Evolutionary conservation across 2,888 invertebrate species (phyloP).

Genomic region (Epiblema foenella): DNA sequence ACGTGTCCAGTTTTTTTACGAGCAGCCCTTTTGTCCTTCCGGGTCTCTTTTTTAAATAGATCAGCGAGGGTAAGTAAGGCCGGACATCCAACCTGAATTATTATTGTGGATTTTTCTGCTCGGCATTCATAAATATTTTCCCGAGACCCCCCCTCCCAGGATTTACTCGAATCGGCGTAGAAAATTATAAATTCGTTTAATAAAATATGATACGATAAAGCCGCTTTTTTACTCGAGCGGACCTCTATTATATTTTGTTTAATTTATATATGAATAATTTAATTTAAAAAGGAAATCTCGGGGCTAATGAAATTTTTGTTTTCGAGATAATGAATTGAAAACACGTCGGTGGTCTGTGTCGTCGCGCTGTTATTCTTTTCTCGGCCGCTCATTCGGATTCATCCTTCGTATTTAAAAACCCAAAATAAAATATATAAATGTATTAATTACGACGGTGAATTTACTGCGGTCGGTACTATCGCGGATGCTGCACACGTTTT

Average conservation of each 20-base stretch:
- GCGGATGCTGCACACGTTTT: conserved; percentile 57
- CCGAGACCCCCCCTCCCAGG: conserved; percentile 61
- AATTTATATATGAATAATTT: conserved; percentile 85
- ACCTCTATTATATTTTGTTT: conserved; percentile 85
- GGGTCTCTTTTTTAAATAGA: conserved; percentile 84
- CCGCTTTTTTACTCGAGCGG: conserved; percentile 74
- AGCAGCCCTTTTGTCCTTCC: conserved; percentile 83
- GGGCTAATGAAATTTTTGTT: conserved; percentile 84
- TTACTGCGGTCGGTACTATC: conserved; percentile 66
- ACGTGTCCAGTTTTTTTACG: conserved; percentile 83
- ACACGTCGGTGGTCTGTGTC: conserved; percentile 75
- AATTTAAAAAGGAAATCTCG: conserved; percentile 83
- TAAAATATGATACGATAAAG: conserved; percentile 85
- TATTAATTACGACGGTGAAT: conserved; percentile 78
- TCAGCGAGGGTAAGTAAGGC: conserved; percentile 82
- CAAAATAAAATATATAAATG: conserved; percentile 69
- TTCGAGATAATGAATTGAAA: conserved; percentile 85
- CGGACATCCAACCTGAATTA: conserved; percentile 82
- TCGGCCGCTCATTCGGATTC: conserved; percentile 78
- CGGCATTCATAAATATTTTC: conserved; percentile 84
- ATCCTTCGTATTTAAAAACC: conserved; percentile 70
- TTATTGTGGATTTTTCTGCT: conserved; percentile 85
- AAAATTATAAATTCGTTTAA: conserved; percentile 85
- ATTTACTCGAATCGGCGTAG: conserved; percentile 80
- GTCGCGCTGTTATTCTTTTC: conserved; percentile 78